Evolutionary conservation across 2,797 vertebrate species (phyloP), one percentile per base, ranked within the genome.

Genomic region (Scarus forsteni): DNA sequence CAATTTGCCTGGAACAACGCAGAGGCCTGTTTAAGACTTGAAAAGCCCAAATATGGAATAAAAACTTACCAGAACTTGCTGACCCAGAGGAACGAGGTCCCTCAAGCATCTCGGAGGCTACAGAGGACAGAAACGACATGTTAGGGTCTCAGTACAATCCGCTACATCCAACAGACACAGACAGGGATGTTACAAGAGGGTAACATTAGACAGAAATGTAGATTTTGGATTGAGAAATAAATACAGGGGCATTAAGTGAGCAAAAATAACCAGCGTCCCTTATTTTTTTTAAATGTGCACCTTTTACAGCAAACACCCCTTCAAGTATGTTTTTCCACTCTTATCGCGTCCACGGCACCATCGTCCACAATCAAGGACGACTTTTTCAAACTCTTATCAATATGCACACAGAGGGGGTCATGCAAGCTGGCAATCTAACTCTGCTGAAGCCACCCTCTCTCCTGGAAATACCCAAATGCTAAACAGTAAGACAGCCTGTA

Each of bases 61-160:
- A 65, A 80, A 64, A 1, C 92, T 94, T 93, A 94, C 93, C 94
- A 89, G 93, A 94, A 79, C 92, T 88, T 65, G 68, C 60, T 53
- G 92, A 93, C 82, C 92, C 91, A 45, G 92, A 82, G 59, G 93
- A 93, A 71, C 84, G 90, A 16, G 85, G 85, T 79, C 83, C 92
- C 88, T 93, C 93, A 61, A 69, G 46, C 92, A 92, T 89, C 87
- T 94, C 92, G 36, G 87, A 27, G 86, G 87, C 91, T 94, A 68
- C 43, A 79, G 62, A 73, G 66, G 48, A 86, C 38, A 87, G 69
- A 83, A 64, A 81, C 18, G 1, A 70, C 54, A 85, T 19, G 60
- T 85, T 75, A 86, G 65, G 44, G 57, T 10, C 16, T 44, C 15
- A 46, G 8, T 19, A 50, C 49, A 52, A 15, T n/a, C 11, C 43